Base-by-base conservation (phyloP, 2,113 vertebrate species). In the Xyrauchen texanus region DNA sequence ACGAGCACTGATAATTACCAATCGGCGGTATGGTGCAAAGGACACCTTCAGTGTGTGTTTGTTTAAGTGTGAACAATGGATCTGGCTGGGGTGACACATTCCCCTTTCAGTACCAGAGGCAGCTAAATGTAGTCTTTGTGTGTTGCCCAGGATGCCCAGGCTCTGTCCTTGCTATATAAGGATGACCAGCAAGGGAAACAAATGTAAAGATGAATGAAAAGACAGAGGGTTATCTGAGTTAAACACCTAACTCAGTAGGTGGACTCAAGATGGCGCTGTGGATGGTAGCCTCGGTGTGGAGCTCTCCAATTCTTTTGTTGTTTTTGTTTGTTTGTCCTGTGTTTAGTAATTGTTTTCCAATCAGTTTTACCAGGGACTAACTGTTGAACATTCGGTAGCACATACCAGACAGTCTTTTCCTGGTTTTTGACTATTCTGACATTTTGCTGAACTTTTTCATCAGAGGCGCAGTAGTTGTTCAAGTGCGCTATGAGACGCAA, bases 1-100 rank as follows among this genome's bases (percentile, higher is more conserved):
- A 83, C 83, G 84, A 83, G 84, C 79, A 81, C 71, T 34, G 78
- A 85, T 81, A 85, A 85, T 85, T 81, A 83, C 81, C 81, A 80
- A 83, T 76, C 61, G 84, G 79, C 81, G 79, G 79, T 79, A 76
- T 79, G 81, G 81, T 79, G 79, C 76, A 81, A n/a, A 85, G 84
- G 84, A 83, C 84, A 85, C 81, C 79, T 83, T 83, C 61, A 83
- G 66, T 83, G 73, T 77, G 65, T 82, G 57, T 79, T 76, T 77
- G 64, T 62, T 45, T 75, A 52, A 1, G 51, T 77, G 63, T 78
- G 63, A 75, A 72, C 70, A 82, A 70, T 70, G 21, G 21, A 34
- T 34, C 21, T 76, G 66, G 58, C 15, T 69, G 12, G n/a, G 46
- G 68, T 75, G 70, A 80, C 64, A 78, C 34, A 42, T 67, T 34